Evolutionary conservation across 2,888 invertebrate genomes (phyloP), one percentile per base, ranked within the genome.

Genomic region (Antheraea assamensis): DNA sequence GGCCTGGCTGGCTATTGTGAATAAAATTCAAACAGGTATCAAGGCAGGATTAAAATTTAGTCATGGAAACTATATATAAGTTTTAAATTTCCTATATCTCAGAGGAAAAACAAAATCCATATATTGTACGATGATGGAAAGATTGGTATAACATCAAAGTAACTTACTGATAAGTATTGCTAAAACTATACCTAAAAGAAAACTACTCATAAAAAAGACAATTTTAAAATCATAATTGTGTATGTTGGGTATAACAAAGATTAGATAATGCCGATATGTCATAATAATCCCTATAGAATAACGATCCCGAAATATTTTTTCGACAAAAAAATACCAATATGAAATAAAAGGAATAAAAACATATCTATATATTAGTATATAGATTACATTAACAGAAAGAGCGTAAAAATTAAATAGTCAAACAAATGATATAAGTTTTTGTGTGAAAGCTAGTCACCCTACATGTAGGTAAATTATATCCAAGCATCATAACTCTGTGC

Each of bases 381-480:
- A n/a, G 10, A 55, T 0, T 55, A 55, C 5, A 55, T 55, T n/a
- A 58, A 58, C 24, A 58, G 24, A 58, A 24, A 58, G 7, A 3
- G n/a, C 13, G 30, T 10, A 24, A 24, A 61, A 61, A 30, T 30
- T 2, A 30, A 30, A 64, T 64, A 30, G 61, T 30, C 2, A 64
- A 64, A 64, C 3, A 30, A 17, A 64, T 3, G 27, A 30, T 64
- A 30, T 1, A 30, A 17, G 10, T 17, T 64, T 30, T 15, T 35
- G 3, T 10, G 19, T 10, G 1, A 55, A 27, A 42, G 42, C 21
- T 81, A 82, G 81, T 74, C 78, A 79, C 79, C 80, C 78, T 80
- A 80, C 80, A 75, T 81, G 86, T 89, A 87, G 86, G 87, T 90
- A 93, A 94, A 93, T 93, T 92, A 94, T 92, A 88, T 88, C 86